Evolutionary conservation across 2,888 invertebrate genomes (phyloP), one percentile per base, ranked within the genome.

Genomic region (Cerastis rubricosa): DNA sequence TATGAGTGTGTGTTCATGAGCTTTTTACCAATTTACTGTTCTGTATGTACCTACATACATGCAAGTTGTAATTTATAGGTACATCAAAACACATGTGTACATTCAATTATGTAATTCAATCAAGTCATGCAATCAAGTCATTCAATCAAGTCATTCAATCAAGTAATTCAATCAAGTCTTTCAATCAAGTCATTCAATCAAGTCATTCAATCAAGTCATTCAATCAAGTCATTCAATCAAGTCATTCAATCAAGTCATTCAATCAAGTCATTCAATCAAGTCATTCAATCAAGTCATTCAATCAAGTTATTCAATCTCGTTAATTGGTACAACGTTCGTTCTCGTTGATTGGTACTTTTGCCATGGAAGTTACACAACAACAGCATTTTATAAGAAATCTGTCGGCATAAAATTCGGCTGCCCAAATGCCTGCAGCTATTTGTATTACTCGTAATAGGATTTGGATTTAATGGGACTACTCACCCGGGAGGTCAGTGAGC

Each of bases 401-500:
- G 67, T 57, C 1, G 12, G 51, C 57, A 64, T 71, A 19, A 51
- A 54, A 69, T 57, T 65, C 8, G 45, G 19, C 75, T 80, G 51
- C 29, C 40, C 6, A 64, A 64, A 81, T 49, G 29, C 11, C 14
- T 7, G 40, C 7, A 29, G 17, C 29, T 49, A 49, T 80, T 40
- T 49, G 17, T 25, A 45, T 25, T 25, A 45, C 22, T 45, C 47
- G 22, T 69, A 43, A 43, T 64, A 40, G 78, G 7, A 73, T 63
- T 59, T 40, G 4, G 19, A 45, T 64, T 14, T 17, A 54, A 63
- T 35, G 2, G 25, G 22, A 54, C 22, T 49, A 87, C 91, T 91
- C 84, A 94, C 95, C 91, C 0, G 6, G 0, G 2, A 76, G 17
- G 47, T 74, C 84, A 65, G 92, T 90, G 0, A 97, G 90, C 25